These are phyloP conservation scores for Gracilinanus agilis DNA, from an alignment of 2,113 vertebrate genomes.

Conservation along the genomic window DNA sequence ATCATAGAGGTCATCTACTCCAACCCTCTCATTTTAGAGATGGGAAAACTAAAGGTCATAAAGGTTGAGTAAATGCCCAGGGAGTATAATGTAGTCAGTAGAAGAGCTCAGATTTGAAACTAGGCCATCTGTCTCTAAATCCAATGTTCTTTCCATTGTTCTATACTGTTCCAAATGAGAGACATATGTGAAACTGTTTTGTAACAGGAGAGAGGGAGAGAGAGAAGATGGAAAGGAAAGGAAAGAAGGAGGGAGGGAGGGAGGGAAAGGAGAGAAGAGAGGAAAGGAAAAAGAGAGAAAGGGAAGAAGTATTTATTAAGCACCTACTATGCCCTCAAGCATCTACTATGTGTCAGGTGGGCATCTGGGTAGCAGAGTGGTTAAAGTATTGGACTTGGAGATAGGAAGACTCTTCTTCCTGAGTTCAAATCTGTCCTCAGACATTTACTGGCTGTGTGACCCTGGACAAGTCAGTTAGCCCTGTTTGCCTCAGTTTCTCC, in stretches of 20 bases:
- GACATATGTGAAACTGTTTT: background rate
- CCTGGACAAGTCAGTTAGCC: no score
- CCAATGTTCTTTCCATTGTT: background rate
- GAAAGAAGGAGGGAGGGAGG: background rate
- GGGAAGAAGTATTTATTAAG: background rate
- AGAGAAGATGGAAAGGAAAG: background rate
- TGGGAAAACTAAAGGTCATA: background rate
- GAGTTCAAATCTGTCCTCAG: no score
- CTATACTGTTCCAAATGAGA: background rate
- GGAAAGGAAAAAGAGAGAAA: background rate
- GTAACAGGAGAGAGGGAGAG: background rate
- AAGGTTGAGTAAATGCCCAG: background rate
- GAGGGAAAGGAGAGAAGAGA: background rate
- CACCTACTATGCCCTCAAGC: background rate
- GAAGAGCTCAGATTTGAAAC: background rate
- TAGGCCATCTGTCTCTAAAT: background rate
- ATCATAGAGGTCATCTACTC: background rate
- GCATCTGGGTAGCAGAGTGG: no score
- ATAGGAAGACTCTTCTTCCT: no score
- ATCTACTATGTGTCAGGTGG: no score
- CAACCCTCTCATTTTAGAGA: background rate
- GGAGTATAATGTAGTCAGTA: background rate
- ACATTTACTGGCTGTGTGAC: no score
- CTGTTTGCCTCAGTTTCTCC: no score
- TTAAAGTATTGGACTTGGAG: no score